Percentiles rank a stretch among this genome's conserved stretches.
Conservation (phyloP, 2,888 invertebrate genomes). For the Dioctria rufipes region DNA sequence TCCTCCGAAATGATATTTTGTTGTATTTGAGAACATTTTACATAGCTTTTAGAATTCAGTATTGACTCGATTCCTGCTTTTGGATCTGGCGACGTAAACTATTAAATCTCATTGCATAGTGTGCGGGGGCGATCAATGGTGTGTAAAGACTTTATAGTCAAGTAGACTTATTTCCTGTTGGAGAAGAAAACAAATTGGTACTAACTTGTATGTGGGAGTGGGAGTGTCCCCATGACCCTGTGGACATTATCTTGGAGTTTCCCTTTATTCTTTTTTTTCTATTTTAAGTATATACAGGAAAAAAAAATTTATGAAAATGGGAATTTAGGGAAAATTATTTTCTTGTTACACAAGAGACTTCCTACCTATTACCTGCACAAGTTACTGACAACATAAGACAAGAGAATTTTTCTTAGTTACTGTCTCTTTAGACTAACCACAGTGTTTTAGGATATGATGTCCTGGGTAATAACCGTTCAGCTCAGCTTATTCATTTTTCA, state of each 20-base stretch:
- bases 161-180: constrained; percentile 19
- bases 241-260: constrained; percentile 34
- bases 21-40: constrained; percentile 11
- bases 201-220: background rate
- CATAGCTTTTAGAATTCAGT: constrained; percentile 10
- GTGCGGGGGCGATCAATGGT: background rate
- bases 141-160: background rate
- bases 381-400: no score
- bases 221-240: background rate
- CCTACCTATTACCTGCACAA: background rate
- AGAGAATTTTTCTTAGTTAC: no score
- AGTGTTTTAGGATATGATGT: no score
- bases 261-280: background rate
- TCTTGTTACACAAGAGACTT: background rate
- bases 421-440: no score
- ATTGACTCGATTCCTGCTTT: constrained; percentile 35
- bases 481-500: no score
- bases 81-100: constrained; percentile 1
- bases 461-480: no score
- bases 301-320: constrained; percentile 33
- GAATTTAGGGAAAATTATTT: constrained; percentile 16
- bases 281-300: background rate
- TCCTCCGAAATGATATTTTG: background rate
- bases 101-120: no score
- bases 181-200: constrained; percentile 33